phyloP scores from a whole-genome alignment of 1,140 invertebrate genomes.

The Zaprionus vittiger region DNA sequence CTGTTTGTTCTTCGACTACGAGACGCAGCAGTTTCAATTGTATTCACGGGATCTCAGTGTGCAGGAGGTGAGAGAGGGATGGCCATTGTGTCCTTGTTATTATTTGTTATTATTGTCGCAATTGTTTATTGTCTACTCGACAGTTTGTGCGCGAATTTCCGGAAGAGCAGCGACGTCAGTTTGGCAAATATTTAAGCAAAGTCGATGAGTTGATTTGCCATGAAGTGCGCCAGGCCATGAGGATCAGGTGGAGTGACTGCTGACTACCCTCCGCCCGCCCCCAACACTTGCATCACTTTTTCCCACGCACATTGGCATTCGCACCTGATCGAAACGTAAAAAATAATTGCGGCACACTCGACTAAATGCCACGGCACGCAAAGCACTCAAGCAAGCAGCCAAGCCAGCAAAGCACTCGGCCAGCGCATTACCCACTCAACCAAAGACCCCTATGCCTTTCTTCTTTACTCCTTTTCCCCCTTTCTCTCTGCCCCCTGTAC shows the following conservation, averaged over 20 bases:
- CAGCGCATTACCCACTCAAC: not conserved
- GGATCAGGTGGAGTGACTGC: constrained; percentile 62
- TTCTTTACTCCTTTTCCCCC: not conserved
- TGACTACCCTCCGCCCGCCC: too few relatives aligned
- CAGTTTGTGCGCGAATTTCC: constrained; percentile 76
- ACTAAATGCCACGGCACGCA: not conserved
- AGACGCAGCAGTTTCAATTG: constrained; percentile 66
- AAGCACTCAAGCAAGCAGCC: not conserved
- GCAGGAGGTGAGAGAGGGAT: constrained; percentile 59
- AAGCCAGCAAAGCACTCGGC: not conserved
- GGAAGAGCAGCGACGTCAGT: constrained; percentile 69
- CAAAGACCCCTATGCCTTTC: not conserved
- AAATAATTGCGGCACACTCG: not conserved
- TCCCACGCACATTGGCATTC: not conserved
- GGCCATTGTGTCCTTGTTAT: not conserved
- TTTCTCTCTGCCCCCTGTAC: not conserved
- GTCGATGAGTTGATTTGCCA: constrained; percentile 70
- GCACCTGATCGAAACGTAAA: not conserved
- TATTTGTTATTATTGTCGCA: constrained; percentile 12
- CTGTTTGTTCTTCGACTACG: constrained; percentile 85
- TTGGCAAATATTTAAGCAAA: constrained; percentile 66
- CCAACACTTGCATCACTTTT: too few relatives aligned
- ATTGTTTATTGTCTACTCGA: constrained; percentile 32
- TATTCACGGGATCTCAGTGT: constrained; percentile 67
- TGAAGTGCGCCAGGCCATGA: constrained; percentile 73